phyloP scores from a whole-genome alignment of 2,888 invertebrate species.

The Microchrysa polita region DNA sequence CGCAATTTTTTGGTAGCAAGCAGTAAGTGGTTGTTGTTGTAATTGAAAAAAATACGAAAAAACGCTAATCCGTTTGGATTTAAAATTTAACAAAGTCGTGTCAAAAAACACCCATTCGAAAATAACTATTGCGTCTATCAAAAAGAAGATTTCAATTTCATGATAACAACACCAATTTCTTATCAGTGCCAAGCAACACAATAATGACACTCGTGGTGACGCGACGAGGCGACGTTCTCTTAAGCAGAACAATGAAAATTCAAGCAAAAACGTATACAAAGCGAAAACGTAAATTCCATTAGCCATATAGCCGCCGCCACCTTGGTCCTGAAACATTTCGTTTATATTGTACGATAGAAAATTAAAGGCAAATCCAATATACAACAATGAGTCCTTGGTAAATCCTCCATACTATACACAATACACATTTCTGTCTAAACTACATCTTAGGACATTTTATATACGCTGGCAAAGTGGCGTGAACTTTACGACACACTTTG shows the following conservation, averaged over 20 bases:
- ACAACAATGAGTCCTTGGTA: slow-evolving; percentile 22
- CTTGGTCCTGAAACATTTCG: background rate
- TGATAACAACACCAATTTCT: slow-evolving; percentile 45
- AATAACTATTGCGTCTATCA: slow-evolving; percentile 30
- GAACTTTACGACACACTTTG: background rate
- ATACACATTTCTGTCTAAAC: background rate
- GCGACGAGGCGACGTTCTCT: slow-evolving; percentile 35
- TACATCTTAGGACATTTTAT: background rate
- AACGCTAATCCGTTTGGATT: background rate
- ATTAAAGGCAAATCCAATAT: slow-evolving; percentile 27
- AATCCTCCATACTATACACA: slow-evolving; percentile 17
- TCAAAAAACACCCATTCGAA: background rate
- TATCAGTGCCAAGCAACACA: slow-evolving; percentile 39
- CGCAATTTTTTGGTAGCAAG: no score
- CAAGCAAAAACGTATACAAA: slow-evolving; percentile 24
- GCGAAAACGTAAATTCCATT: slow-evolving; percentile 42
- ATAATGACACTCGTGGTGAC: slow-evolving; percentile 40
- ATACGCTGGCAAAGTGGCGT: background rate
- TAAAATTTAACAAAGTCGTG: background rate
- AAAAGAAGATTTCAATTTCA: slow-evolving; percentile 43
- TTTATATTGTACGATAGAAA: slow-evolving; percentile 25
- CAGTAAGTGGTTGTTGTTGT: no score
- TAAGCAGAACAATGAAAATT: slow-evolving; percentile 23
- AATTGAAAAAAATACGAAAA: background rate
- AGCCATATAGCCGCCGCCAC: no score